Evolutionary conservation across 2,888 invertebrate genomes (phyloP).

Genomic region (Leucophenga maculata): DNA sequence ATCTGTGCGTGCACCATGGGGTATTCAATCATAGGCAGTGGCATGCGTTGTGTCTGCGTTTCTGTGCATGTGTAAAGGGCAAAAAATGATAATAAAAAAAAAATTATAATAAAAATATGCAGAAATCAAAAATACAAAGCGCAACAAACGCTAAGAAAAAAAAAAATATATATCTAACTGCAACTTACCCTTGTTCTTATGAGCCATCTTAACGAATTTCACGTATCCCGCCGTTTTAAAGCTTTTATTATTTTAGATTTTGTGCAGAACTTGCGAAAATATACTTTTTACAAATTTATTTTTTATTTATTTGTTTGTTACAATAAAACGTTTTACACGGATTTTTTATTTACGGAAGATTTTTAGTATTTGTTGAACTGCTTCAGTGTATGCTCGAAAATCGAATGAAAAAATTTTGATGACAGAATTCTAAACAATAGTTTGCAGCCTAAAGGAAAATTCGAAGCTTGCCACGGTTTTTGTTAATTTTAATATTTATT

Average conservation of each 20-base stretch:
- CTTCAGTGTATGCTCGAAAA: too few relatives aligned
- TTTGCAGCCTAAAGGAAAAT: not conserved
- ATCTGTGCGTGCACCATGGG: not conserved
- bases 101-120: not conserved
- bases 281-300: not conserved
- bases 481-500: constrained; percentile 11
- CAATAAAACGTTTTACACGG: constrained; percentile 35
- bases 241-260: constrained; percentile 43
- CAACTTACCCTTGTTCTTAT: constrained; percentile 54
- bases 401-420: too few relatives aligned
- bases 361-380: not conserved
- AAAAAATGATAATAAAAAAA: not conserved
- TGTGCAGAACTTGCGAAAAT: too few relatives aligned
- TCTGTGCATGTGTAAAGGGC: constrained; percentile 2
- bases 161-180: too few relatives aligned
- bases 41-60: constrained; percentile 1
- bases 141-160: too few relatives aligned
- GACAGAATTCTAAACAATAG: too few relatives aligned
- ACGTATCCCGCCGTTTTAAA: constrained; percentile 40
- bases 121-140: too few relatives aligned
- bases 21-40: not conserved
- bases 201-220: constrained; percentile 57
- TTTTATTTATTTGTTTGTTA: constrained; percentile 38
- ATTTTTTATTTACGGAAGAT: not conserved
- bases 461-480: not conserved